phyloP scores from a whole-genome alignment of 2,797 vertebrate species.

The Clamator glandarius region DNA sequence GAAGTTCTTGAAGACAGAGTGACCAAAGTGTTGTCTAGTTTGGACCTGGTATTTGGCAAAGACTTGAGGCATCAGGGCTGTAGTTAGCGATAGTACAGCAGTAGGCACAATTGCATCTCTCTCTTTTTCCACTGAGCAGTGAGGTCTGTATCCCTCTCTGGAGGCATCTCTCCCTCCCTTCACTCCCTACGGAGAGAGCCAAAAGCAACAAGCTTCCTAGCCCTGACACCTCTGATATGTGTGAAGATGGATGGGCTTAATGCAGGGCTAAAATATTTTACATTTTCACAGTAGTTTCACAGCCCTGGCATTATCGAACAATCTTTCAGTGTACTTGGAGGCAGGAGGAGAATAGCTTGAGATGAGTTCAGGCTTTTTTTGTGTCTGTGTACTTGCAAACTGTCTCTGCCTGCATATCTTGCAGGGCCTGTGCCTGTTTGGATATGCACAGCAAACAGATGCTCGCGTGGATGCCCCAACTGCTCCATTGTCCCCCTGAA shows the following conservation, averaged over 20 bases:
- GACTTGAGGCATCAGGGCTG: background rate
- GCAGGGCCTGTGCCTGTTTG: background rate
- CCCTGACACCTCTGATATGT: constrained; percentile 59
- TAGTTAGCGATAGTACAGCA: background rate
- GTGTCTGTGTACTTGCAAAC: constrained; percentile 50
- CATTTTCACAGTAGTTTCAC: constrained; percentile 58
- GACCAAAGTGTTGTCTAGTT: background rate
- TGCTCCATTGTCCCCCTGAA: background rate
- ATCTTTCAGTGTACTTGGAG: constrained; percentile 57
- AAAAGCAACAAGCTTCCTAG: constrained; percentile 50
- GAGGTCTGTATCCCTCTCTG: background rate
- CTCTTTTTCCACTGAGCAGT: background rate
- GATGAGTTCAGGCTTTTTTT: constrained; percentile 24
- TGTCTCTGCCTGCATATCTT: constrained; percentile 54
- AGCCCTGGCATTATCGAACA: constrained; percentile 36
- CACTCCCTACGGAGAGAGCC: background rate
- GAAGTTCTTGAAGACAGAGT: background rate
- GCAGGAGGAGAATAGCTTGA: constrained; percentile 29
- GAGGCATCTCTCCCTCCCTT: background rate
- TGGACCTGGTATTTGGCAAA: background rate
- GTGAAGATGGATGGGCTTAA: constrained; percentile 62
- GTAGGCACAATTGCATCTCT: background rate
- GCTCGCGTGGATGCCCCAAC: background rate
- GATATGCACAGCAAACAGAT: background rate
- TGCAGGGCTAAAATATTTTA: constrained; percentile 46